Evolutionary conservation across 2,888 invertebrate genomes (phyloP), one percentile per base, ranked within the genome.

Genomic region (Polydrusus pterygomalis): DNA sequence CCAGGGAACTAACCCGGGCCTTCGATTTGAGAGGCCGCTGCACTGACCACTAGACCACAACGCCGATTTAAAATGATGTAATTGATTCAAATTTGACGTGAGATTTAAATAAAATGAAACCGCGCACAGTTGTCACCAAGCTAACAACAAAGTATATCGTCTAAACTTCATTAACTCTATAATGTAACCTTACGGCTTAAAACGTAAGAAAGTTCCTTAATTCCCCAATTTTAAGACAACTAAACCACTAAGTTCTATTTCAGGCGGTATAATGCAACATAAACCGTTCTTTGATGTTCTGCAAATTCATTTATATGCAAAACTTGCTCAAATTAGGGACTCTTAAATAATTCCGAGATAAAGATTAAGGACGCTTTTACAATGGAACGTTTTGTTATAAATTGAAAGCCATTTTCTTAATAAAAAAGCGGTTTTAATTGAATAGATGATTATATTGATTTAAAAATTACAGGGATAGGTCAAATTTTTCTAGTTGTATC

Each of bases 231-330:
- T 17, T 47, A 47, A 45, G 45, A 45, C 13, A 51, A 49, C 51
- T 20, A 18, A 18, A 51, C 51, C 54, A 30, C 54, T 51, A 20
- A 51, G 18, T 18, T 20, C 51, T 51, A 25, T 54, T 25, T 25
- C n/a, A 51, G 25, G n/a, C 15, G 0, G 15, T 54, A 54, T n/a
- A 54, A 54, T 25, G 54, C 25, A 54, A 8, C 51, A 62, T 65
- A 71, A 65, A 54, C 56, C 38, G 17, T 40, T 51, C 71, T 64
- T 54, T 71, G 64, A 64, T 71, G 56, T 71, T 64, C 64, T 17
- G 38, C n/a, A 56, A 56, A 71, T 30, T 64, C 64, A 64, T 71
- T 71, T 71, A 64, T 64, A 71, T 71, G 71, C 64, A 65, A 71
- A 71, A 71, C 51, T 56, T 40, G 47, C 54, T 58, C 10, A 38